A percentile compares a stretch with the other conserved stretches of the same genome.
These are phyloP conservation scores for Temnopleurus reevesii DNA, from an alignment of 53 echinoderm and acorn worm genomes.

Conservation along the genomic window DNA sequence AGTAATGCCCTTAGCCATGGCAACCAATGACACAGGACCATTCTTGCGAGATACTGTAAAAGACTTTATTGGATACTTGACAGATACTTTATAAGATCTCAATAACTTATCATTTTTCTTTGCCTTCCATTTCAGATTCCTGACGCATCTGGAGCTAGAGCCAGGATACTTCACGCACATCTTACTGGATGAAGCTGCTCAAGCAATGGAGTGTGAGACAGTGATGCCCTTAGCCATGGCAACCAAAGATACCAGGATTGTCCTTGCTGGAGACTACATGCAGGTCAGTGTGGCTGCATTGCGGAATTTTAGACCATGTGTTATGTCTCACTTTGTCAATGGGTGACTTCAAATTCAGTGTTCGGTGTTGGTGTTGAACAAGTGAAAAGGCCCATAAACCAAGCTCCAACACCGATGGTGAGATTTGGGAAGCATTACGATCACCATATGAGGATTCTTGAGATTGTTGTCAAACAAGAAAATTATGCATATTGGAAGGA, in stretches of 20 bases:
- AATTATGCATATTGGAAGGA: no score
- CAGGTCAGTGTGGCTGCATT: slow-evolving; percentile 65
- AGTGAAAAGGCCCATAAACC: no score
- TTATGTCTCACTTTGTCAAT: no score
- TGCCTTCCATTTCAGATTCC: slow-evolving; percentile 50
- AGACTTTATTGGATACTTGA: background rate
- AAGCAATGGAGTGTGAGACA: slow-evolving; percentile 99
- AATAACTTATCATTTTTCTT: background rate
- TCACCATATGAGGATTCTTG: no score
- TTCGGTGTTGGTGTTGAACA: no score
- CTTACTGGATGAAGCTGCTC: slow-evolving; percentile 96
- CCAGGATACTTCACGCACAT: slow-evolving; percentile 95
- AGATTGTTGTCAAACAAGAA: no score
- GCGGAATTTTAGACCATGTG: no score
- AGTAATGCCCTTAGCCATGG: slow-evolving; percentile 92
- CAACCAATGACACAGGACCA: slow-evolving; percentile 82
- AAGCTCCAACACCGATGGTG: no score
- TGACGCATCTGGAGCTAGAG: slow-evolving; percentile 88
- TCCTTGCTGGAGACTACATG: slow-evolving; percentile 99
- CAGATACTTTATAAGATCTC: background rate
- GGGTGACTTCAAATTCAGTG: no score
- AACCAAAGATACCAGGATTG: slow-evolving; percentile 84
- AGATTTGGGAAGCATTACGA: no score
- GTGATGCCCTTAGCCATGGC: slow-evolving; percentile 95
- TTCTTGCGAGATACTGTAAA: slow-evolving; percentile 84